These are phyloP conservation scores for Turritopsis dohrnii DNA, from an alignment of 30 jellyfish, hydroid and myxozoan species.

Conservation along the genomic window DNA sequence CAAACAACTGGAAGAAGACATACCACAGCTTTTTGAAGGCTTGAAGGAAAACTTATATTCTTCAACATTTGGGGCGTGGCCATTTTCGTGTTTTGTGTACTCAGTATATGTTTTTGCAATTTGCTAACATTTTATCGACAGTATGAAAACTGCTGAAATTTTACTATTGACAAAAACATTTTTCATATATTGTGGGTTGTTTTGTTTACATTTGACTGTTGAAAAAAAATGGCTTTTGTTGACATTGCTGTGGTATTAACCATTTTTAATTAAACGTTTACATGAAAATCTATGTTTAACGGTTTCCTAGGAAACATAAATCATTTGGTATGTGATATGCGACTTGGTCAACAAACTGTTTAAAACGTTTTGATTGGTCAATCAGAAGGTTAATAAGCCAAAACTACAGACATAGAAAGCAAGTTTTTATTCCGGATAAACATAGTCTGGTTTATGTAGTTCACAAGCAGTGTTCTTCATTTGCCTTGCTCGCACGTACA, in stretches of 20 bases:
- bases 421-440: no score
- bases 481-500: no score
- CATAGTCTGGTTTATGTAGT: no score
- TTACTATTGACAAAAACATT: neutral
- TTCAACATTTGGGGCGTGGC: neutral
- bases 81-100: neutral
- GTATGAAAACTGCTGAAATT: neutral
- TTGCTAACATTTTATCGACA: neutral
- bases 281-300: neutral
- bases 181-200: neutral
- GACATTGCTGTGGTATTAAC: neutral
- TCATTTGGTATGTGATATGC: neutral
- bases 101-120: neutral
- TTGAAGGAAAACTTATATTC: neutral
- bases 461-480: no score
- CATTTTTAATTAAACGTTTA: neutral
- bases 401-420: no score
- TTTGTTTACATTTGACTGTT: neutral
- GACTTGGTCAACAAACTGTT: neutral
- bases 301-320: neutral
- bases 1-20: neutral
- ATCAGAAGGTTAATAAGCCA: no score
- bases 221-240: neutral
- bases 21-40: neutral
- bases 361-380: no score